phyloP scores from a whole-genome alignment of 2,113 vertebrate species.

The Aphyosemion australe region DNA sequence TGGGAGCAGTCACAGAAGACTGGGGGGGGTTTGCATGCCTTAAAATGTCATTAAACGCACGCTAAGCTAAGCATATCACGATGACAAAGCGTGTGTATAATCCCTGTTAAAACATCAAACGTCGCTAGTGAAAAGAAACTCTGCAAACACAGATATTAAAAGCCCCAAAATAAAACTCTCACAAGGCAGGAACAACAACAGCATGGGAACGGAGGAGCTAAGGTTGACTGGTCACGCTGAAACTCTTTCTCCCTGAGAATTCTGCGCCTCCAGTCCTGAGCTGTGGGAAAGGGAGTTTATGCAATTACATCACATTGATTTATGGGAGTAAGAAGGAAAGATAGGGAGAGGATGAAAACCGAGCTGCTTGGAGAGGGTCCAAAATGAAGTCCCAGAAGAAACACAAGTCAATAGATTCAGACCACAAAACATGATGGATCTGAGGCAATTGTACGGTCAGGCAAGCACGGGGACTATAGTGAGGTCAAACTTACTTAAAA shows the following conservation, averaged over 20 bases:
- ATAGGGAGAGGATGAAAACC: slow-evolving; percentile 73
- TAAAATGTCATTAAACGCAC: neutral
- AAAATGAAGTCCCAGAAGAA: slow-evolving; percentile 73
- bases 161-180: slow-evolving; percentile 41
- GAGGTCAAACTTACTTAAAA: slow-evolving; percentile 30
- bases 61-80: neutral
- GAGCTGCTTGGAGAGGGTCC: slow-evolving; percentile 73
- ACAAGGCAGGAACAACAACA: slow-evolving; percentile 21
- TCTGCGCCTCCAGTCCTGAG: slow-evolving; percentile 40
- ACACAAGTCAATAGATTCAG: slow-evolving; percentile 78
- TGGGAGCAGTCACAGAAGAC: neutral
- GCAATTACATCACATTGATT: slow-evolving; percentile 81
- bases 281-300: slow-evolving; percentile 80
- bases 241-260: slow-evolving; percentile 60
- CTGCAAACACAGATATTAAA: slow-evolving; percentile 40
- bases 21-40: neutral
- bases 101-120: slow-evolving; percentile 1
- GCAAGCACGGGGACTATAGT: slow-evolving; percentile 7
- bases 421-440: slow-evolving; percentile 74
- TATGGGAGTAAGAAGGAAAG: slow-evolving; percentile 69
- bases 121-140: slow-evolving; percentile 19
- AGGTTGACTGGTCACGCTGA: slow-evolving; percentile 62
- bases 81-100: neutral
- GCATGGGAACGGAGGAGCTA: slow-evolving; percentile 45
- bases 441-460: slow-evolving; percentile 55